Conservation (phyloP, 2,113 vertebrate species). For the Mesoclemmys tuberculata region DNA sequence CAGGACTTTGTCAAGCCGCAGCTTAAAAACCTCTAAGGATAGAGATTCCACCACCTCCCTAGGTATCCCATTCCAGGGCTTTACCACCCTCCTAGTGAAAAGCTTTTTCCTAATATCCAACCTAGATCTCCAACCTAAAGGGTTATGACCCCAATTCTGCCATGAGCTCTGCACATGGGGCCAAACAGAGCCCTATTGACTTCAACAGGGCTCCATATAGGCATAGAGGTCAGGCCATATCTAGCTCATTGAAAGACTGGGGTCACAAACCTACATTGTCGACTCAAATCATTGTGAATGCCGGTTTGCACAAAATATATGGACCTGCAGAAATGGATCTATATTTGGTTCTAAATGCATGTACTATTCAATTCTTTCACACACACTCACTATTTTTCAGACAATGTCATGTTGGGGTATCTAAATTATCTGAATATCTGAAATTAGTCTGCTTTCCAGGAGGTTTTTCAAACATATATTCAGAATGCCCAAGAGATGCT, state of each 20-base stretch:
- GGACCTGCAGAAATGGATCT: neutral
- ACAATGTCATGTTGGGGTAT: fast-evolving
- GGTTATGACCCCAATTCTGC: neutral
- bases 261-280: neutral
- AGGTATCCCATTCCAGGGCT: no score
- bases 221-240: neutral
- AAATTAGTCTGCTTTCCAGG: neutral
- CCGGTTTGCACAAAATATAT: neutral
- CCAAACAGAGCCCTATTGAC: neutral
- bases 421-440: neutral
- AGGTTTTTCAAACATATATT: neutral
- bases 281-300: neutral
- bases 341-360: neutral
- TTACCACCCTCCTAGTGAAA: no score
- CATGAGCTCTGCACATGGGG: neutral
- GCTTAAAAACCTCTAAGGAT: no score
- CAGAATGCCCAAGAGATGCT: neutral
- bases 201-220: neutral
- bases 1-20: no score
- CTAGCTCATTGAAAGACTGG: no score
- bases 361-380: neutral
- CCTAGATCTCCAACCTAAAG: neutral
- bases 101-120: no score
- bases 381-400: neutral
- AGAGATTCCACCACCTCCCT: no score